Conservation (phyloP, 1,140 invertebrate genomes). For the Nasonia longicornis region DNA sequence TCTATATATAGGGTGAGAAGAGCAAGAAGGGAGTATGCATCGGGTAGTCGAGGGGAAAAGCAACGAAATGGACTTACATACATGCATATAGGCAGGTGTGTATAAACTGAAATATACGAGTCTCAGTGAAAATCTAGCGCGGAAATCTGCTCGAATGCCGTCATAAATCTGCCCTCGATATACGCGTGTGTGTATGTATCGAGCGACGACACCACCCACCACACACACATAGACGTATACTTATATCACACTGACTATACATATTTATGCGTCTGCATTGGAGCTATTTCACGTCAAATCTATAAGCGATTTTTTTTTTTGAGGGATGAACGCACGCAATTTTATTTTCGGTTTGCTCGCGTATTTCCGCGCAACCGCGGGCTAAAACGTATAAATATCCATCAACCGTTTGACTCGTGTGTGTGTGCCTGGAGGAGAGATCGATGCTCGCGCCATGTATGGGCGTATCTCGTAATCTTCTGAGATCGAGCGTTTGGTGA, state of each 20-base stretch:
- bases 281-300: not conserved
- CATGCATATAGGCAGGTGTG: not conserved
- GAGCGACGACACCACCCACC: not conserved
- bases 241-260: not conserved
- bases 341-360: slow-evolving; percentile 15
- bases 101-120: slow-evolving; percentile 26
- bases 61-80: not conserved
- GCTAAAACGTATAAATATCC: not conserved
- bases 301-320: slow-evolving; percentile 13
- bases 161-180: slow-evolving; percentile 16
- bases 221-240: not conserved
- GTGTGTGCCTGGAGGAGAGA: no score
- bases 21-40: not conserved
- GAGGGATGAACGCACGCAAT: not conserved
- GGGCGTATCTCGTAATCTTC: no score
- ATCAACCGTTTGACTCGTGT: not conserved
- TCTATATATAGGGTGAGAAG: not conserved
- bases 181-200: not conserved
- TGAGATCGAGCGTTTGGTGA: no score
- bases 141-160: slow-evolving; percentile 23
- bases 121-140: slow-evolving; percentile 28
- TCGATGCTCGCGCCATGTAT: no score
- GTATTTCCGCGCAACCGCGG: not conserved
- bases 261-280: slow-evolving; percentile 15
- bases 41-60: not conserved